phyloP scores from a whole-genome alignment of 2,113 vertebrate genomes.

The Toxostoma redivivum region DNA sequence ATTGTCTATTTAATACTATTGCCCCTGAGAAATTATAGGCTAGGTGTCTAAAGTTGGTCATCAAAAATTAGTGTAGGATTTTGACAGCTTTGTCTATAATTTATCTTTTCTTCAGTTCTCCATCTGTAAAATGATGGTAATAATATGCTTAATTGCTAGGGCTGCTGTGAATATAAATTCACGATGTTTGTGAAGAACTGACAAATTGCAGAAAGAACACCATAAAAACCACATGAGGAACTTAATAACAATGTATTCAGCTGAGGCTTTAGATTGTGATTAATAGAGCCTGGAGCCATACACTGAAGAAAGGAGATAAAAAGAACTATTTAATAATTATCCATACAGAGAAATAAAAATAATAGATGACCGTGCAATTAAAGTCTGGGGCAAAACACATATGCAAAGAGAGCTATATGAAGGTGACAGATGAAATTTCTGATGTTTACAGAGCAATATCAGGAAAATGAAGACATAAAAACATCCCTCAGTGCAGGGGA shows the following conservation, averaged over 20 bases:
- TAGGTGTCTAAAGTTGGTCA: constrained; percentile 48
- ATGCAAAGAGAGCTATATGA: not conserved
- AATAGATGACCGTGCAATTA: constrained; percentile 4
- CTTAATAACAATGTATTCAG: constrained; percentile 30
- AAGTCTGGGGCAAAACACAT: not conserved
- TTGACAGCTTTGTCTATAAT: constrained; percentile 37
- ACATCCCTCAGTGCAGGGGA: not conserved
- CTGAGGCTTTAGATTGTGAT: constrained; percentile 18
- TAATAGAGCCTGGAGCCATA: not conserved
- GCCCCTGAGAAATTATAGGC: constrained; percentile 23
- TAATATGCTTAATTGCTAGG: constrained; percentile 40
- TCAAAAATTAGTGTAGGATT: constrained; percentile 32
- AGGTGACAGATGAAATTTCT: not conserved
- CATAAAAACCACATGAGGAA: constrained; percentile 25
- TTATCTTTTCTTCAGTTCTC: constrained; percentile 37
- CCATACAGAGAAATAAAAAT: constrained; percentile 29
- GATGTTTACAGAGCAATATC: not conserved
- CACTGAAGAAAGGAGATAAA: constrained; percentile 10
- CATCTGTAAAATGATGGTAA: constrained; percentile 46
- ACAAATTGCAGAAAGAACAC: constrained; percentile 21
- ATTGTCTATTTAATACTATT: constrained; percentile 15
- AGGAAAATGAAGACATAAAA: not conserved
- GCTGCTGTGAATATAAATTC: constrained; percentile 52
- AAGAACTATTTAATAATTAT: constrained; percentile 42
- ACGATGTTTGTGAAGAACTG: constrained; percentile 29